Base-by-base conservation (phyloP, 2,888 invertebrate genomes). In the Phlogophora meticulosa region DNA sequence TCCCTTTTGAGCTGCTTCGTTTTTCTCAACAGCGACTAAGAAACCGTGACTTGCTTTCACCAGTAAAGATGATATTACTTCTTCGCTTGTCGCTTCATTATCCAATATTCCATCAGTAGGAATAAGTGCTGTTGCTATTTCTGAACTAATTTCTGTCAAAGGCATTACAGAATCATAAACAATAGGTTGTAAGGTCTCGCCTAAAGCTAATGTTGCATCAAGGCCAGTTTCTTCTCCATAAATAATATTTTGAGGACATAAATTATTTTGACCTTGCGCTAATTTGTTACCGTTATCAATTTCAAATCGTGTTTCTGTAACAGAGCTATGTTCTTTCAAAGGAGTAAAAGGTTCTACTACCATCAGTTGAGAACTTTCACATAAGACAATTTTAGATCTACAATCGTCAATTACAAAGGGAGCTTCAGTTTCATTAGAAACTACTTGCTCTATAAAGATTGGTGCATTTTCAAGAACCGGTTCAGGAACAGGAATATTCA, bases 381-480 rank as follows among this genome's bases (percentile, higher is more conserved):
- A 20, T 11, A 36, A 24, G 4, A 24, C 49, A n/a, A 43, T 22
- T 36, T 11, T 36, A 36, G 51, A 34, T 13, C 4, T 34, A 0
- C 15, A 15, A 51, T 65, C 20, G 4, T 61, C 22, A 7, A 20
- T 38, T 36, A 45, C 28, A 62, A 32, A 11, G 4, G 36, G 38
- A 36, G n/a, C 51, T n/a, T n/a, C 20, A 7, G 13, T 38, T 62
- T 60, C 60, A 17, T 22, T 60, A 15, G 13, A 48, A 17, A 32
- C 48, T 2, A 34, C 40, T 32, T 60, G 20, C 43, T 63, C 63
- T 4, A 51, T 36, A 38, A 63, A 7, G 0, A 28, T n/a, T 28
- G 11, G n/a, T 24, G 40, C 20, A 40, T 42, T 48, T 49, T 64
- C 53, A 48, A 42, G 34, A 11, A 42, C 24, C 36, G 55, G n/a